Percentiles rank a stretch among this genome's conserved stretches.
phyloP scores from a whole-genome alignment of 2,888 invertebrate species.

The Zhengitettix transpicula region DNA sequence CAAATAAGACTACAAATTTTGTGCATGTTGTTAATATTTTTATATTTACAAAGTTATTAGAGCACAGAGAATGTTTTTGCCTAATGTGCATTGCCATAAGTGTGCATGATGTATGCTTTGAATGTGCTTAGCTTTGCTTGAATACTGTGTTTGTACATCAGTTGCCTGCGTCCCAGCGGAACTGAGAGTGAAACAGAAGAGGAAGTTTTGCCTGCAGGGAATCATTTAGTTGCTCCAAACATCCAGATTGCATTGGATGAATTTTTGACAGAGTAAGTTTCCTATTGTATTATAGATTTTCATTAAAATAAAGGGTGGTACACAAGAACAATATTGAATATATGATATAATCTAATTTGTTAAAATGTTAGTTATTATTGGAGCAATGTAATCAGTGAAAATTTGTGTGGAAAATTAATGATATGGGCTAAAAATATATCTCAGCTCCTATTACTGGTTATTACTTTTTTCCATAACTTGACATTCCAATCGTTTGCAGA shows the following conservation, averaged over 20 bases:
- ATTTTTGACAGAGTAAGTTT: constrained; percentile 29
- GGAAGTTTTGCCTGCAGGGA: constrained; percentile 32
- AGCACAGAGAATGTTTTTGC: too few species aligned
- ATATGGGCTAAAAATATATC: too few species aligned
- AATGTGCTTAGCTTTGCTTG: not conserved
- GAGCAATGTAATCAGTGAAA: too few species aligned
- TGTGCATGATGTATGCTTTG: not conserved
- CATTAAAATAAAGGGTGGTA: not conserved
- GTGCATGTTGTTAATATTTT: too few species aligned
- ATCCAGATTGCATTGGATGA: constrained; percentile 26
- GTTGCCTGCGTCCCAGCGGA: constrained; percentile 34
- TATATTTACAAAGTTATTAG: too few species aligned
- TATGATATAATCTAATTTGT: not conserved
- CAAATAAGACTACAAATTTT: too few species aligned
- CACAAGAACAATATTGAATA: not conserved
- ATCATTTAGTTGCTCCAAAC: constrained; percentile 19
- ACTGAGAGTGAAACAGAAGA: constrained; percentile 66
- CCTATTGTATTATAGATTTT: not conserved
- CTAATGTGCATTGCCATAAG: not conserved
- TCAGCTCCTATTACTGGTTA: too few species aligned
- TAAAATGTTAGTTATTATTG: not conserved
- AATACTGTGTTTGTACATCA: constrained; percentile 7
- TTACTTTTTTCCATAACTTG: too few species aligned
- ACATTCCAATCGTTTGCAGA: too few species aligned
- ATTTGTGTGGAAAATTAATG: too few species aligned